phyloP scores from a whole-genome alignment of 2,113 vertebrate species.

The Ctenodactylus gundi region DNA sequence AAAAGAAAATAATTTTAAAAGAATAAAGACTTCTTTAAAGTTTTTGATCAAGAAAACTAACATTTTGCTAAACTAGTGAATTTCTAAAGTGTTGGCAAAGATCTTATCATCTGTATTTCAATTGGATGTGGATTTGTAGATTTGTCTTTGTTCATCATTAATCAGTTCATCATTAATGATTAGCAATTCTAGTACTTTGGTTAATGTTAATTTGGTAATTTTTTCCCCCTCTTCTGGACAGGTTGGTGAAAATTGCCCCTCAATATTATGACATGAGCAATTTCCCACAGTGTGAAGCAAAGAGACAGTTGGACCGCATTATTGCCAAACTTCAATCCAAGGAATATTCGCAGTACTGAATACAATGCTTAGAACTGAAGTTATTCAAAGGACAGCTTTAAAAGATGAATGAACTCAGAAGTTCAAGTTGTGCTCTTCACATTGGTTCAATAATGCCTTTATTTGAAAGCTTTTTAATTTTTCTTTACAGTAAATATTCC shows the following conservation, averaged over 20 bases:
- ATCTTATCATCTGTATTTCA: slow-evolving; percentile 3
- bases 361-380: slow-evolving; percentile 84
- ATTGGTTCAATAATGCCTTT: slow-evolving; percentile 90
- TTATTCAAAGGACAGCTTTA: slow-evolving; percentile 87
- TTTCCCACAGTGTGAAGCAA: slow-evolving; percentile 98
- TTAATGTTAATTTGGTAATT: slow-evolving; percentile 73
- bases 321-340: slow-evolving; percentile 96
- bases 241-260: slow-evolving; percentile 97
- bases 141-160: slow-evolving; percentile 6
- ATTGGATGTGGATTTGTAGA: neutral
- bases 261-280: slow-evolving; percentile 99
- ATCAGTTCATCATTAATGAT: neutral
- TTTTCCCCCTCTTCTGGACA: slow-evolving; percentile 81
- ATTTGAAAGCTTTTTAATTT: slow-evolving; percentile 93
- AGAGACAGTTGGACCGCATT: slow-evolving; percentile 97
- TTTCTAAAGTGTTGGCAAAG: slow-evolving; percentile 2
- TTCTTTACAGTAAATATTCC: slow-evolving; percentile 92
- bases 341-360: slow-evolving; percentile 97
- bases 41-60: neutral
- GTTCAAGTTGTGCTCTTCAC: slow-evolving; percentile 90
- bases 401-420: slow-evolving; percentile 84
- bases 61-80: neutral
- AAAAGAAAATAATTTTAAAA: neutral
- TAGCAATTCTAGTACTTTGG: neutral
- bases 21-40: neutral